A percentile compares a stretch with the other conserved stretches of the same genome.
These are phyloP conservation scores for Acrossocheilus wenchowensis DNA, from an alignment of 2,797 vertebrate genomes.

Conservation along the genomic window DNA sequence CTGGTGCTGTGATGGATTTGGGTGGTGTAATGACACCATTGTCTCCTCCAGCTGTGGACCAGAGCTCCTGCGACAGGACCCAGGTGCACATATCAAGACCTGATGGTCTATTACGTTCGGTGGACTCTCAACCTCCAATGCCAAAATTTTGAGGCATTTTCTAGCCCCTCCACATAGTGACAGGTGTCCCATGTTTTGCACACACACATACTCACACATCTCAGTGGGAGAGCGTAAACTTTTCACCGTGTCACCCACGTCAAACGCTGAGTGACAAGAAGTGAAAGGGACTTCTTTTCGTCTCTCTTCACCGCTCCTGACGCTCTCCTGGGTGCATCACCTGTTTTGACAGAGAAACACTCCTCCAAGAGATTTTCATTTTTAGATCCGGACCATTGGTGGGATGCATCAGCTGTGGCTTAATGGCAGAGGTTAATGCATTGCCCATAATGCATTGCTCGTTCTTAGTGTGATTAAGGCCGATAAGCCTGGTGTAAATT, in stretches of 20 bases:
- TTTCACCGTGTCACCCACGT: constrained; percentile 39
- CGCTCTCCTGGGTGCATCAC: constrained; percentile 39
- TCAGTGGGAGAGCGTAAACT: constrained; percentile 14
- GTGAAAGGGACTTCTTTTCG: constrained; percentile 30
- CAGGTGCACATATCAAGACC: constrained; percentile 50
- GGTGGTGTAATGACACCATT: constrained; percentile 42
- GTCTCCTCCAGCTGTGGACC: constrained; percentile 60
- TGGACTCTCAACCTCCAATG: background rate
- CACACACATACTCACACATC: constrained; percentile 22
- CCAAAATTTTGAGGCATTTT: background rate
- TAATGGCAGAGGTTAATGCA: background rate
- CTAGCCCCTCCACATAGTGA: background rate
- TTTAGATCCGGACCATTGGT: background rate
- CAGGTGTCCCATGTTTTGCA: constrained; percentile 8
- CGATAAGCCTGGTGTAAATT: constrained; percentile 1
- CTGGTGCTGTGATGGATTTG: constrained; percentile 49
- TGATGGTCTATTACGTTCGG: constrained; percentile 50
- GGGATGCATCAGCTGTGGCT: background rate
- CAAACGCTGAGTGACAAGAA: constrained; percentile 37
- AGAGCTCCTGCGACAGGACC: constrained; percentile 26
- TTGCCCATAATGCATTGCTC: background rate
- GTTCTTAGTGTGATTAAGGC: background rate
- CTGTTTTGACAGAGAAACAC: constrained; percentile 53
- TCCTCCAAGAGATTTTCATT: constrained; percentile 36
- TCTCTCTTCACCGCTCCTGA: constrained; percentile 49